Conservation (phyloP, 1,140 invertebrate genomes). For the Heliothis subflexa region DNA sequence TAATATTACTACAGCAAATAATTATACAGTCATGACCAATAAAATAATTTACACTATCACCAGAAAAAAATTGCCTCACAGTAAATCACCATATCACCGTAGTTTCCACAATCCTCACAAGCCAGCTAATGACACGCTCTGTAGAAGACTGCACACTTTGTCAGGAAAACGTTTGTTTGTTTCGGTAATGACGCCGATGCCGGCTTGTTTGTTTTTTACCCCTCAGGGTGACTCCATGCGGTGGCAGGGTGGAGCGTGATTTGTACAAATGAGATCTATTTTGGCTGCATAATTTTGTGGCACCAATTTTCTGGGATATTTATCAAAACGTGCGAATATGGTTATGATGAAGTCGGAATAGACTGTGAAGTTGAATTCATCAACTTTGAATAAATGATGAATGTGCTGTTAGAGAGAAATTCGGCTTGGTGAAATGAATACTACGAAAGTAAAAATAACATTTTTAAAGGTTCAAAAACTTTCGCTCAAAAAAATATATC, state of each 20-base stretch:
- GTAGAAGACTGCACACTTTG: conserved; percentile 33
- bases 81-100: not conserved
- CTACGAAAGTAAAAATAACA: too few species aligned
- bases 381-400: too few species aligned
- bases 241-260: not conserved
- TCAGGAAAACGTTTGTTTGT: conserved; percentile 32
- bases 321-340: not conserved
- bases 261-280: conserved; percentile 13
- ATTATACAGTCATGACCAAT: not conserved
- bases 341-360: not conserved
- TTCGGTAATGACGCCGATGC: conserved; percentile 32
- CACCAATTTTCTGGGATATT: conserved; percentile 11
- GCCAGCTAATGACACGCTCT: conserved; percentile 13
- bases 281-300: conserved; percentile 13
- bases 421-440: too few species aligned
- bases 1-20: not conserved
- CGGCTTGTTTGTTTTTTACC: conserved; percentile 29
- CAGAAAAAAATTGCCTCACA: too few species aligned
- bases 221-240: not conserved
- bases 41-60: too few species aligned
- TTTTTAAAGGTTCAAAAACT: too few species aligned
- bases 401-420: too few species aligned
- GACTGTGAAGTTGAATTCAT: too few species aligned
- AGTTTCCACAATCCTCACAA: not conserved
- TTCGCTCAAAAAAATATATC: too few species aligned